Conservation (phyloP, 1,140 invertebrate genomes). For the Drosophila repletoides region DNA sequence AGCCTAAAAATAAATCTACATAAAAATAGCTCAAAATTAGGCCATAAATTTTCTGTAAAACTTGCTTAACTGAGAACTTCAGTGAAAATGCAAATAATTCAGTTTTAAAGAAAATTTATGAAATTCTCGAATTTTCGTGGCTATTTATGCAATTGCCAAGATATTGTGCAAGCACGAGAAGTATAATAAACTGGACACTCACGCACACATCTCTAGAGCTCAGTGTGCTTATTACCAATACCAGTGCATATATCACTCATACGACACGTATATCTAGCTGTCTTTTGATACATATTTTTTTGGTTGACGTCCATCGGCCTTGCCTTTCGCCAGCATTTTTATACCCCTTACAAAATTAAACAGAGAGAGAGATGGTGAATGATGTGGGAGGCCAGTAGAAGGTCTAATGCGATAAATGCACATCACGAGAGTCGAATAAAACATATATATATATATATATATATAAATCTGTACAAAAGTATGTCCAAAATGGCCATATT, state of each 20-base stretch:
- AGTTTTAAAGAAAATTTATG: no score
- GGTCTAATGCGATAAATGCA: conserved; percentile 15
- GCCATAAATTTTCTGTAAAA: no score
- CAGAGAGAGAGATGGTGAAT: not conserved
- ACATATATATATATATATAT: conserved; percentile 17
- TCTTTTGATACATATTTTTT: conserved; percentile 42
- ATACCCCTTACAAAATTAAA: conserved; percentile 3
- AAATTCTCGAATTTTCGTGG: no score
- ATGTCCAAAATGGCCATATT: conserved; percentile 10
- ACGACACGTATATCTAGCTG: conserved; percentile 54
- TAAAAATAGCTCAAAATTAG: no score
- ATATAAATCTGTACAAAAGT: not conserved
- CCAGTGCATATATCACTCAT: conserved; percentile 58
- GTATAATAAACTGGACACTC: no score
- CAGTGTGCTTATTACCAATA: conserved; percentile 19
- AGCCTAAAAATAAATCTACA: no score
- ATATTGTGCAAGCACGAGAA: no score
- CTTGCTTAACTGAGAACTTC: no score
- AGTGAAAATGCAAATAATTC: no score
- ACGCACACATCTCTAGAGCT: conserved; percentile 47
- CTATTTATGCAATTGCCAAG: no score
- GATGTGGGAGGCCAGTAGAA: conserved; percentile 8
- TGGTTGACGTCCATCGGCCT: conserved; percentile 55
- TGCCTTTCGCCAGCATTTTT: conserved; percentile 47
- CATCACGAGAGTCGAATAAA: conserved; percentile 29